Conservation (phyloP, 2,113 vertebrate genomes). For the Podilymbus podiceps region DNA sequence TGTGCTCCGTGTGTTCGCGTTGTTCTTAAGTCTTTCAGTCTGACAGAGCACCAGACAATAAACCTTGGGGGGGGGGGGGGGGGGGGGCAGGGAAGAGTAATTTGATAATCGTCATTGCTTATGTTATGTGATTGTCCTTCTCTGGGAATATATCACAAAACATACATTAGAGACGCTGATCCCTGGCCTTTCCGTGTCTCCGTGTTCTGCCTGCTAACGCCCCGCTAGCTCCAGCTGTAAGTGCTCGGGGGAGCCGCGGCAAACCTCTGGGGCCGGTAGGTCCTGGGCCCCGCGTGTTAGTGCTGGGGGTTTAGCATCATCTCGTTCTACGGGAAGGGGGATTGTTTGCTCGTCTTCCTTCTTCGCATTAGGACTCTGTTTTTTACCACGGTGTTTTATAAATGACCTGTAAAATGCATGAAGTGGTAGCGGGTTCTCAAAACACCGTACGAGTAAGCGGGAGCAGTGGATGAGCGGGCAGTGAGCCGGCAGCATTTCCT, state of each 20-base stretch:
- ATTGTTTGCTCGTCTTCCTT: background rate
- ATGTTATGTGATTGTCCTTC: background rate
- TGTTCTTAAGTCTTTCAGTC: background rate
- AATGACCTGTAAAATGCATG: background rate
- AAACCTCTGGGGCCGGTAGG: background rate
- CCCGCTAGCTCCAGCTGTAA: too few species aligned
- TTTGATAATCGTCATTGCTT: background rate
- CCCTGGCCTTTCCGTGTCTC: too few species aligned
- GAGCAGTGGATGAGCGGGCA: background rate
- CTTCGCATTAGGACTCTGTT: background rate
- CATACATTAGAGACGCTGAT: accelerated
- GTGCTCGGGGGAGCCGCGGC: accelerated
- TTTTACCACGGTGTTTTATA: background rate
- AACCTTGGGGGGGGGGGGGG: too few species aligned
- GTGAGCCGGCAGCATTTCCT: background rate
- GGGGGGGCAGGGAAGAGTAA: too few species aligned
- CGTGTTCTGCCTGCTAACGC: background rate
- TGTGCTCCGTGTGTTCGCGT: accelerated
- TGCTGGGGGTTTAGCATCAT: background rate
- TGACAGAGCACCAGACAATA: accelerated
- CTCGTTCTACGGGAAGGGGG: background rate
- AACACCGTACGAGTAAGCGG: background rate
- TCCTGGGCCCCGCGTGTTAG: accelerated
- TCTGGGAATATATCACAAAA: background rate
- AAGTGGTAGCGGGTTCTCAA: background rate